Evolutionary conservation across 1,140 invertebrate genomes (phyloP), one percentile per base, ranked within the genome.

Genomic region (Chionoecetes opilio): DNA sequence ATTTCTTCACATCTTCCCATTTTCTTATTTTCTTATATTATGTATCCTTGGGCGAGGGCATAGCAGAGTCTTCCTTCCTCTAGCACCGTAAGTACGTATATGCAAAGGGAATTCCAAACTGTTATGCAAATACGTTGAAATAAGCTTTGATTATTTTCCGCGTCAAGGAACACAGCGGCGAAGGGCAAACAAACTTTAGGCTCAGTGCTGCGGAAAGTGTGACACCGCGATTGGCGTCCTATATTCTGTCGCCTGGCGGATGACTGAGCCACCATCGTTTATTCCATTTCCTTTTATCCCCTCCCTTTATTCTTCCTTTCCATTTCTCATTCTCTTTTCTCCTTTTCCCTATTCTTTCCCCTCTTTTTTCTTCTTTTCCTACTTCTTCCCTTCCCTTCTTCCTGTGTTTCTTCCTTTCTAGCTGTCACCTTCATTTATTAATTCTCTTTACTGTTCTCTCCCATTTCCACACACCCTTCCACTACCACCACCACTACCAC

Each of bases 131-230:
- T 75, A 26, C 21, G 21, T 6, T 26, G 63, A 75, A 75, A 75
- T 75, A 75, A 75, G 63, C 63, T 75, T 21, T 75, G 63, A 75
- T 75, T 75, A 75, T 75, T n/a, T n/a, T 75, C 63, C 63, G n/a
- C 63, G 63, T n/a, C 63, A 26, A n/a, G 63, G 63, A 75, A 75
- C 63, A 75, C 63, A 75, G 41, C 63, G 21, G 63, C 63, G 63
- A 26, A 17, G 5, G 63, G 63, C 46, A 75, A 75, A 75, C 46
- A 75, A 75, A 75, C 63, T 75, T 75, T 75, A n/a, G 6, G n/a
- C 21, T 26, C 21, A 26, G 1, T 26, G n/a, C 63, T n/a, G 63
- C 11, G 63, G 26, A n/a, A 75, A 75, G 21, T n/a, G 63, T n/a
- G n/a, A n/a, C n/a, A n/a, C 63, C 63, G 63, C 63, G 21, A 75